phyloP scores from a whole-genome alignment of 2,113 vertebrate species.

The Chelonoidis abingdonii region DNA sequence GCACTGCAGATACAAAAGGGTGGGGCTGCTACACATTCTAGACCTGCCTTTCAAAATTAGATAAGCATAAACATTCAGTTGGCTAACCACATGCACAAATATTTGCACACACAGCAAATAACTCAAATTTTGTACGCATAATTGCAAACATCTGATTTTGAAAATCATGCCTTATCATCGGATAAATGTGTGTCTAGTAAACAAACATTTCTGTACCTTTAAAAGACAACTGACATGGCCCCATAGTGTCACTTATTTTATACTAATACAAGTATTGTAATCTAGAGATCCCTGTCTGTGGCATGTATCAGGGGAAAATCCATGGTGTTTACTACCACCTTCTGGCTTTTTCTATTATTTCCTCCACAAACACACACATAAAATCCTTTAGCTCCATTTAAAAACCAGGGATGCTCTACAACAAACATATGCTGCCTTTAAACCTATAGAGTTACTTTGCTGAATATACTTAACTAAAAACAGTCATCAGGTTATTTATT shows the following conservation, averaged over 20 bases:
- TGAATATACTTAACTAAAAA: neutral
- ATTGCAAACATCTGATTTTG: neutral
- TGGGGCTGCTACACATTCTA: neutral
- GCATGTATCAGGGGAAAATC: neutral
- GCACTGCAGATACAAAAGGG: neutral
- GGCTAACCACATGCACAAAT: neutral
- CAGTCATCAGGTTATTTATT: neutral
- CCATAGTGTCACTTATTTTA: neutral
- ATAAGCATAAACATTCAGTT: neutral
- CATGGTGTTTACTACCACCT: conserved; percentile 54
- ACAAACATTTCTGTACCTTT: neutral
- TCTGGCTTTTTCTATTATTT: neutral
- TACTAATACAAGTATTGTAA: neutral
- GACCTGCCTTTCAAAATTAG: neutral
- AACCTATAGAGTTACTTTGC: neutral
- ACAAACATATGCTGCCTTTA: neutral
- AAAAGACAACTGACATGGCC: neutral
- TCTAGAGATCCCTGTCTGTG: neutral
- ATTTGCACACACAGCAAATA: neutral
- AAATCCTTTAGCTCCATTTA: neutral
- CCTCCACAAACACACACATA: neutral
- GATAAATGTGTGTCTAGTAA: neutral
- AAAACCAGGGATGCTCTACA: neutral
- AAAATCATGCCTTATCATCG: neutral
- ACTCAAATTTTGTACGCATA: neutral